Evolutionary conservation across 1,140 invertebrate species (phyloP).

Genomic region (Aricia agestis): DNA sequence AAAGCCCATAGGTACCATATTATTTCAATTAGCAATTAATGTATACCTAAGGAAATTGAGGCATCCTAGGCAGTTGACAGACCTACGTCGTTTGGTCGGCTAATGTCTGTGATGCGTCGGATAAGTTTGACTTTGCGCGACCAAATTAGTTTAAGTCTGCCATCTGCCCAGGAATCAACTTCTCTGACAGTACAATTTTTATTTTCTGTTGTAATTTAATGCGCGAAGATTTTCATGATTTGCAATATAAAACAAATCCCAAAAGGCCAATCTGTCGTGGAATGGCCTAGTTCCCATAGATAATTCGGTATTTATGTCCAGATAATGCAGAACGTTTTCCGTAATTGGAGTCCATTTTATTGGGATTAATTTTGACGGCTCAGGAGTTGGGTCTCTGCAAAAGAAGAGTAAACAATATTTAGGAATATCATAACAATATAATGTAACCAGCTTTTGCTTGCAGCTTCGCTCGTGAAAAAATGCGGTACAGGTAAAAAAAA

Average conservation of each 20-base stretch:
- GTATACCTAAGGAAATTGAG: no score
- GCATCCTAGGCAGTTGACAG: no score
- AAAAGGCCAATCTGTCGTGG: constrained; percentile 14
- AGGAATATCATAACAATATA: neutral
- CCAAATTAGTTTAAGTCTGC: no score
- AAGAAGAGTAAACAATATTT: neutral
- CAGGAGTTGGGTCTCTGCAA: constrained; percentile 17
- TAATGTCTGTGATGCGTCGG: no score
- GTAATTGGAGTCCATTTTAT: constrained; percentile 18
- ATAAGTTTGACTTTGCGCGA: no score
- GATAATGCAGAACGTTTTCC: constrained; percentile 3
- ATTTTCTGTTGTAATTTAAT: neutral
- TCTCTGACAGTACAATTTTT: no score
- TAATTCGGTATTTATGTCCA: constrained; percentile 16
- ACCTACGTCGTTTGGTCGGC: no score
- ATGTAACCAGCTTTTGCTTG: neutral
- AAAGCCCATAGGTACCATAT: no score
- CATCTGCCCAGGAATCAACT: no score
- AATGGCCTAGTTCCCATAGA: neutral
- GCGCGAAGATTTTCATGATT: constrained; percentile 16
- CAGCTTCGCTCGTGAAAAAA: no score
- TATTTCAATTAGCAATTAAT: no score
- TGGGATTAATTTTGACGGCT: constrained; percentile 9
- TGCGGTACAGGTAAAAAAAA: no score
- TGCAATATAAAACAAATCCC: constrained; percentile 16